Percentiles rank a stretch among this genome's conserved stretches.
Conservation (phyloP, 2,113 vertebrate species). For the Percina caprodes region DNA sequence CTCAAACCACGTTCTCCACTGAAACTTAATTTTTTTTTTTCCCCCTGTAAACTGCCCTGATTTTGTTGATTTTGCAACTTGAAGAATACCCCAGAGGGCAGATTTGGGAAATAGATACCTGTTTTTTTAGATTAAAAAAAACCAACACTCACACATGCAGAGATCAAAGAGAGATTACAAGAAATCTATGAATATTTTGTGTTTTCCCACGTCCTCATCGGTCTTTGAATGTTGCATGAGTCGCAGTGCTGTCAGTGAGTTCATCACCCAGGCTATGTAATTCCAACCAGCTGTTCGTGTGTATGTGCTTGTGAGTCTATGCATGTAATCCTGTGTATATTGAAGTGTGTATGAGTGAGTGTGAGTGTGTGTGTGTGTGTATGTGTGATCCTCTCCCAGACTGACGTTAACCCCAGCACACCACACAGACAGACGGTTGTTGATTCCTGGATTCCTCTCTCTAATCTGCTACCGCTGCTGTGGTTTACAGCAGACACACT, state of each 20-base stretch:
- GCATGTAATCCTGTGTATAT: slow-evolving; percentile 55
- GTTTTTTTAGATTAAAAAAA: slow-evolving; percentile 3
- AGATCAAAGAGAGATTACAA: slow-evolving; percentile 42
- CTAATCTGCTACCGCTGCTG: slow-evolving; percentile 66
- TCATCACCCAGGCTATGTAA: slow-evolving; percentile 75
- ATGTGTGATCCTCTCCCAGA: slow-evolving; percentile 47
- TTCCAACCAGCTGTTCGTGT: slow-evolving; percentile 76
- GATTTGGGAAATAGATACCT: slow-evolving; percentile 38
- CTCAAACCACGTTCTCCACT: slow-evolving; percentile 38
- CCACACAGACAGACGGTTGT: slow-evolving; percentile 68
- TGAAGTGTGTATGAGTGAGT: neutral
- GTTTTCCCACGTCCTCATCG: slow-evolving; percentile 62
- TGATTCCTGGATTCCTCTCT: slow-evolving; percentile 75
- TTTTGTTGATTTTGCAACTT: slow-evolving; percentile 50
- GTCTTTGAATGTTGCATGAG: slow-evolving; percentile 72
- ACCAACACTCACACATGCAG: slow-evolving; percentile 1
- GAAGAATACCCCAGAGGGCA: neutral
- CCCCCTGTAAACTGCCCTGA: neutral
- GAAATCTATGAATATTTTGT: slow-evolving; percentile 48
- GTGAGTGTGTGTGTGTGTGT: neutral
- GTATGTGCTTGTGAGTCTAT: slow-evolving; percentile 10
- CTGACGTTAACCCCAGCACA: slow-evolving; percentile 48
- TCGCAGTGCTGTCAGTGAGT: slow-evolving; percentile 68
- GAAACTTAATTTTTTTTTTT: slow-evolving; percentile 13
- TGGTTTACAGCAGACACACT: slow-evolving; percentile 67